Evolutionary conservation across 35 echinoderm and acorn worm species (phyloP), one percentile per base, ranked within the genome.

Genomic region (Stichopus chloronotus): DNA sequence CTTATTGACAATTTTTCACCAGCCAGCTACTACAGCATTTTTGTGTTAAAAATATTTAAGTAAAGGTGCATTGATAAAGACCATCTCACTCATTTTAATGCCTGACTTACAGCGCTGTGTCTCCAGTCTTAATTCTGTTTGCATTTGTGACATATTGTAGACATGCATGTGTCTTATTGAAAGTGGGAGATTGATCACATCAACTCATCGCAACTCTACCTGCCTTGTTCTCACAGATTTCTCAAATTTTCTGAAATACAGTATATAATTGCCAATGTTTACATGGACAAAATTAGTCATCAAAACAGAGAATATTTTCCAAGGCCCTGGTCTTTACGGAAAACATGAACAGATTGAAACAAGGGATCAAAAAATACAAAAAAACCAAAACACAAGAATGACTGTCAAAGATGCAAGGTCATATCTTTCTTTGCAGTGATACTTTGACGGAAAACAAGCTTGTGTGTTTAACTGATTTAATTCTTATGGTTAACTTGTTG

Each of bases 361-460:
- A 69, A 69, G 63, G 63, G 63, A 69, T 69, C 63, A 69, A 69
- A 69, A 69, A n/a, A n/a, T n/a, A n/a, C n/a, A n/a, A n/a, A n/a
- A n/a, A n/a, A n/a, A n/a, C n/a, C n/a, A n/a, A n/a, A 69, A 19
- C 19, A 69, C 63, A 8, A 69, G 19, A 19, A 69, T 9, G 63
- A 69, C 63, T 69, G 63, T 69, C 63, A 69, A 69, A 69, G 63
- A 69, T 69, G 19, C 63, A 69, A 69, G 8, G 63, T 19, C 8
- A 69, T 69, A 69, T 19, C 63, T 69, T 69, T 69, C 8, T 69
- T 69, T 69, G 19, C 19, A 69, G 63, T 69, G 63, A 69, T 69
- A 19, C 63, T 69, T 69, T 69, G 63, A 69, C 8, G 8, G 63
- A 69, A 9, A 69, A 69, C 8, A 69, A 69, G 63, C 63, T 69